Conservation (phyloP, 2,797 vertebrate species). For the Meriones psammophilus region DNA sequence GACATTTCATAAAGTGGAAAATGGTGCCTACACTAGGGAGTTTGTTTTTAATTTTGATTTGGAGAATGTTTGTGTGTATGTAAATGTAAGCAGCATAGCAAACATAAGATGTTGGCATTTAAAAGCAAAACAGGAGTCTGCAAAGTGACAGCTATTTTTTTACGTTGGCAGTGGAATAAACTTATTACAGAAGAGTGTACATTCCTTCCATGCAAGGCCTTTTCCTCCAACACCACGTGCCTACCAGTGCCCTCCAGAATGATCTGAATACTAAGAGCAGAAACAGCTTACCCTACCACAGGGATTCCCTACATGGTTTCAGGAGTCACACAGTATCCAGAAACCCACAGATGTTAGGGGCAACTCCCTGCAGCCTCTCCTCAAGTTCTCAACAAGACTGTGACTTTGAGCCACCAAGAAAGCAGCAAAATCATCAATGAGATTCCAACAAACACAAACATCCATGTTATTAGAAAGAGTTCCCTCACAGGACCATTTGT, state of each 20-base stretch:
- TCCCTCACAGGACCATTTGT: not conserved
- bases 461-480: constrained; percentile 27
- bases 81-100: not conserved
- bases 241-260: not conserved
- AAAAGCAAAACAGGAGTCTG: not conserved
- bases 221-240: too few relatives aligned
- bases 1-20: not conserved
- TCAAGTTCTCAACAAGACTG: not conserved
- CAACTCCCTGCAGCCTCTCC: not conserved
- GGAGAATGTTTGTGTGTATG: not conserved
- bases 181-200: not conserved
- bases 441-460: constrained; percentile 13
- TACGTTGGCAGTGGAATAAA: not conserved
- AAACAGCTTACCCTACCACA: not conserved
- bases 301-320: not conserved
- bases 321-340: not conserved
- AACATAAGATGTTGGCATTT: not conserved
- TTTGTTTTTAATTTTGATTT: not conserved
- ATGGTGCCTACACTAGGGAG: not conserved
- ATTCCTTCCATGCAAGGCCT: not conserved
- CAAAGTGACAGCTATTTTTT: not conserved
- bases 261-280: not conserved
- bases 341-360: not conserved
- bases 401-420: not conserved
- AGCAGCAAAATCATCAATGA: not conserved